Evolutionary conservation across 2,113 vertebrate genomes (phyloP), one percentile per base, ranked within the genome.

Genomic region (Smithornis capensis): DNA sequence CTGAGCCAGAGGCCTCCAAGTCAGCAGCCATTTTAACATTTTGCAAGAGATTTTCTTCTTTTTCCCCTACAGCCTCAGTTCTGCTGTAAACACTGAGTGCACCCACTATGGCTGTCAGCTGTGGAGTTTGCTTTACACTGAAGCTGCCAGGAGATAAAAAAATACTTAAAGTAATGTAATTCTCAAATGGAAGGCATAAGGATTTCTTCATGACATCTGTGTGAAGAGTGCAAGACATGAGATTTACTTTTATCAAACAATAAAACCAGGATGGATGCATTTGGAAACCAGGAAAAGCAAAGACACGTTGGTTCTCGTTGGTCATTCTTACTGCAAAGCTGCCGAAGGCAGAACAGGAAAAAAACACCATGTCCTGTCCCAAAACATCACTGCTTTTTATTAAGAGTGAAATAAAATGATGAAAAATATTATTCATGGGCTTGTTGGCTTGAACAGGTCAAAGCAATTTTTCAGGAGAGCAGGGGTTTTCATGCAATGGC

Each of bases 1-100:
- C 47, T 53, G 69, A 96, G 62, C 97, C 95, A 94, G 92, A 90
- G 96, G 96, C 92, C 94, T 92, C 79, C 71, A 47, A 96, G 89
- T 90, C 95, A 89, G 86, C 88, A 94, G 94, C 87, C 92, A 97
- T 96, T 95, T 93, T 95, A 96, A 87, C 92, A 92, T 84, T 92
- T 90, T 89, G 76, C 22, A 0, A 84, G 92, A 95, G 84, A 86
- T 90, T 97, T 91, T 84, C 92, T 82, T 80, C 83, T 86, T 95
- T 95, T 88, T 7, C 90, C 93, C 93, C 93, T 91, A 84, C 87
- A 88, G 92, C 91, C 79, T 77, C 90, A 78, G 88, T 71, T 91
- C 63, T 71, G 40, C 83, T 52, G 83, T 44, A 50, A 93, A 92
- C 84, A 67, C 67, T 2, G 68, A 94, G 88, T 17, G 56, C 64